Conservation (phyloP, 2,888 invertebrate genomes). For the Notocelia uddmanniana region DNA sequence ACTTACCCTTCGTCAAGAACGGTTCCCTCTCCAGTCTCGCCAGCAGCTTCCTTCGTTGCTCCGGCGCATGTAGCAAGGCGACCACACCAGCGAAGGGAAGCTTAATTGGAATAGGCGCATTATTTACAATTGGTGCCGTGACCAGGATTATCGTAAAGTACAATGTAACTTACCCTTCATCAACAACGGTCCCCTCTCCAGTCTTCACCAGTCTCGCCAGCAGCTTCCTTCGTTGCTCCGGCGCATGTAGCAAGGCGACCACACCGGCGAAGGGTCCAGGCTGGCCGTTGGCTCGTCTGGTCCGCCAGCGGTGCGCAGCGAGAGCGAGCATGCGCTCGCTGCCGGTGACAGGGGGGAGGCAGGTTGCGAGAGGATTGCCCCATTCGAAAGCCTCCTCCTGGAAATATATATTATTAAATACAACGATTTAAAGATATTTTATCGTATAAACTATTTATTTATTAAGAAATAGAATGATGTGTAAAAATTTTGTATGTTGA, state of each 20-base stretch:
- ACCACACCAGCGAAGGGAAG: constrained; percentile 83
- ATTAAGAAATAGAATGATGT: too few relatives aligned
- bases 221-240: constrained; percentile 85
- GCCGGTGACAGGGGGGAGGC: constrained; percentile 75
- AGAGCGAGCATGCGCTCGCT: constrained; percentile 81
- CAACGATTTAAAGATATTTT: too few relatives aligned
- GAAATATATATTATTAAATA: neutral
- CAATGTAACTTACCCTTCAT: constrained; percentile 79
- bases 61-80: constrained; percentile 86
- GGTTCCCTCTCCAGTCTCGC: constrained; percentile 90
- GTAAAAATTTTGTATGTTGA: too few relatives aligned
- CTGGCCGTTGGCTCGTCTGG: constrained; percentile 78
- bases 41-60: constrained; percentile 87
- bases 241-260: constrained; percentile 86
- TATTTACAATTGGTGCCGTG: neutral
- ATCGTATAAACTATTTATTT: too few relatives aligned
- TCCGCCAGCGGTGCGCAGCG: constrained; percentile 90
- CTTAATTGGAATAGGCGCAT: too few relatives aligned
- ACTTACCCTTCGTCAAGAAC: constrained; percentile 87
- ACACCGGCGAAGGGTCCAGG: constrained; percentile 82
- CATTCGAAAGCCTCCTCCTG: constrained; percentile 94
- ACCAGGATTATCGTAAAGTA: constrained; percentile 3
- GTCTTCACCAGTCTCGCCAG: constrained; percentile 90
- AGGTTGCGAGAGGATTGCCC: constrained; percentile 90
- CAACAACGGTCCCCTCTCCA: constrained; percentile 90